A percentile compares a stretch with the other conserved stretches of the same genome.
Conservation (phyloP, 2,888 invertebrate species). For the Pimpla rufipes region DNA sequence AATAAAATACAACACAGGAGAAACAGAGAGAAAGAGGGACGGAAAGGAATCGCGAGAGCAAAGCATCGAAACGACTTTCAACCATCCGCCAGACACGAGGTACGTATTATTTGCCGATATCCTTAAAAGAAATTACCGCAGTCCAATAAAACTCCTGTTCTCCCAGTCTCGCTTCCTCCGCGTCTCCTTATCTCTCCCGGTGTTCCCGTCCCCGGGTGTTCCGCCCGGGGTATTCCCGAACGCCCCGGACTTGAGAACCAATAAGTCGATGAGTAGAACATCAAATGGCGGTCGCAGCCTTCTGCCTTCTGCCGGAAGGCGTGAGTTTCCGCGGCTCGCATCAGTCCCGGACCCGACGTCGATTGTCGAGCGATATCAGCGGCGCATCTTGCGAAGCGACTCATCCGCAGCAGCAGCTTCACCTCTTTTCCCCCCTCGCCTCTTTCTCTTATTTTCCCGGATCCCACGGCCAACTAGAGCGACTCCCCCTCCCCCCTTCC, state of each 20-base stretch:
- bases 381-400: slow-evolving; percentile 48
- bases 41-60: background rate
- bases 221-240: slow-evolving; percentile 15
- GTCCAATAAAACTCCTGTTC: slow-evolving; percentile 29
- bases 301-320: slow-evolving; percentile 15
- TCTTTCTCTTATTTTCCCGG: slow-evolving; percentile 60
- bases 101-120: slow-evolving; percentile 32
- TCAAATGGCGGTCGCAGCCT: slow-evolving; percentile 4
- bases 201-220: background rate
- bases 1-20: no score
- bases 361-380: slow-evolving; percentile 73
- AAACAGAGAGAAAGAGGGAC: no score
- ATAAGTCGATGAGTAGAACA: slow-evolving; percentile 70
- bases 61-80: slow-evolving; percentile 6
- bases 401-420: slow-evolving; percentile 29
- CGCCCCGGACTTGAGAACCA: slow-evolving; percentile 44
- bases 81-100: slow-evolving; percentile 11
- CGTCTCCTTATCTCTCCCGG: slow-evolving; percentile 25
- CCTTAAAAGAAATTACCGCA: slow-evolving; percentile 18
- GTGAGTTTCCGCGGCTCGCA: slow-evolving; percentile 54
- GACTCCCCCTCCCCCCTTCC: slow-evolving; percentile 41
- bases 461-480: slow-evolving; percentile 40
- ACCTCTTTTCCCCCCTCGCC: slow-evolving; percentile 57
- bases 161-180: background rate
- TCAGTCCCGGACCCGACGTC: slow-evolving; percentile 72